Evolutionary conservation across 1,140 invertebrate species (phyloP), one percentile per base, ranked within the genome.

Genomic region (Drosophila malerkotliana): DNA sequence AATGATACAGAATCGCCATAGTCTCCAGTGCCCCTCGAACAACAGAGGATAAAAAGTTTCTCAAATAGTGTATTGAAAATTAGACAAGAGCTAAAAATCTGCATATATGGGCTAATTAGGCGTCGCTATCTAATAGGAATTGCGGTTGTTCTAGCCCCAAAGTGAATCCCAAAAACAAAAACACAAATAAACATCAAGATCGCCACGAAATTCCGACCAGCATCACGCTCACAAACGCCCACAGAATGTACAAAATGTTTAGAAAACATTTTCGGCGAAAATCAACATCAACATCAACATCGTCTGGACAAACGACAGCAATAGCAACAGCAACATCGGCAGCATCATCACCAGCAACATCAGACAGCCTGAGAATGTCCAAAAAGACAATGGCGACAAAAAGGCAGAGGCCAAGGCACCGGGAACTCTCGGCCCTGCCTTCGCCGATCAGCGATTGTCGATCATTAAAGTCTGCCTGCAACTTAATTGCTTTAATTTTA

Each of bases 181-280:
- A 54, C 48, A 61, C 53, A 21, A 37, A 37, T 37, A 37, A 37
- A 34, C 64, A 67, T 59, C 48, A 48, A 59, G 63, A 69, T 58
- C 55, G 54, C 18, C 56, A 39, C 79, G 71, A 49, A 32, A 73
- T 69, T 49, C 47, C 69, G 45, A 69, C 52, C 73, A 67, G 58
- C 74, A 82, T 49, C 39, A 66, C 72, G 68, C 59, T 56, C 53
- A 24, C 56, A 47, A 78, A 83, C 72, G 61, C 62, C 53, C 68
- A 72, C 80, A 89, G 76, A 90, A 90, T 91, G 83, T 82, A 72
- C 83, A 91, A 79, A 91, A 91, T 91, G 90, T 91, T 91, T 88
- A 90, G 90, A 66, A 91, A 91, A 89, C 90, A 91, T 83, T 91
- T 91, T 85, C 83, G 90, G 57, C 84, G 90, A 90, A 91, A 91